Base-by-base conservation (phyloP, 1,140 invertebrate species). In the Pogonus chalceus region DNA sequence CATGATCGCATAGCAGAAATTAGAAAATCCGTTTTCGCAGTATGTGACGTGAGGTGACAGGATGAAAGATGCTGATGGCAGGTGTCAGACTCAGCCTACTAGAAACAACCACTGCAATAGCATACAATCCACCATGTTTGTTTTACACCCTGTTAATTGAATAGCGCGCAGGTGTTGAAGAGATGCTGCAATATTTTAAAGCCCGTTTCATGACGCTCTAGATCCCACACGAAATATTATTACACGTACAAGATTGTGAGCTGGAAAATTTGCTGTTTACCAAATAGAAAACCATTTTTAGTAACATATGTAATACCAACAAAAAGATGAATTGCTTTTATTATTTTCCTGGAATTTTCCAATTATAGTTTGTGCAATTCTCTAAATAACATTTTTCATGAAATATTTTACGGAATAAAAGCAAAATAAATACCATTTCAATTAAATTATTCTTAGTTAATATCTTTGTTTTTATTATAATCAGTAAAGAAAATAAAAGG, bases 71-170 rank as follows among this genome's bases (percentile, higher is more conserved):
- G 26, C 14, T 4, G 26, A 31, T 14, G 14, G 26, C 26, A 31
- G 26, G 26, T 31, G 26, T 31, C 26, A 31, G 26, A 31, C 4
- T 4, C 26, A 31, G 26, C 4, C 26, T 31, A 14, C 4, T 14
- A 7, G 26, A n/a, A n/a, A n/a, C n/a, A n/a, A n/a, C n/a, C n/a
- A 14, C 26, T 31, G 26, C 7, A 4, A 31, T 7, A 31, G 26
- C 26, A 14, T 4, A 31, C 26, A 14, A 31, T 14, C 14, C 4
- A 31, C 26, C 26, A 31, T 31, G 26, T 31, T 31, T 18, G 37
- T 43, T 43, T 43, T 43, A 43, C 37, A 43, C 18, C 37, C 37
- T 43, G 37, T 43, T 43, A 18, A 43, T 43, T 43, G 37, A 43
- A 18, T 16, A 43, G 3, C 18, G 37, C 37, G 18, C 37, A 43